Evolutionary conservation across 2,113 vertebrate genomes (phyloP).

Genomic region (Trochalopteron elliotii): DNA sequence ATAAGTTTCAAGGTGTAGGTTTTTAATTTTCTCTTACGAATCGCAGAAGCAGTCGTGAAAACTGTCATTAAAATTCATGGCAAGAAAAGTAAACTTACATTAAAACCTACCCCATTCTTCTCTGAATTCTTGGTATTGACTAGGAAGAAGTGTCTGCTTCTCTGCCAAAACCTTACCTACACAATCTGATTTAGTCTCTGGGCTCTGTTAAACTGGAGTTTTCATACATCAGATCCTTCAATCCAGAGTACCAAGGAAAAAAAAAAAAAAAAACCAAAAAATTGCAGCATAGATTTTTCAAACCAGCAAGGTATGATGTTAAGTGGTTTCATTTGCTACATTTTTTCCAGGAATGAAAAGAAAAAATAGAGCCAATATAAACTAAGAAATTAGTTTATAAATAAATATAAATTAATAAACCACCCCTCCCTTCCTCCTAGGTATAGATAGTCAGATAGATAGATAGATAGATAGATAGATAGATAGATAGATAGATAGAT

Average conservation of each 20-base stretch:
- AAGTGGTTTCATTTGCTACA: not conserved
- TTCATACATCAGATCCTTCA: not conserved
- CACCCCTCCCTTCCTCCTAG: not conserved
- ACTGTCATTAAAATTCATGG: constrained; percentile 75
- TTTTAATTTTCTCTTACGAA: constrained; percentile 71
- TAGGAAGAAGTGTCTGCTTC: constrained; percentile 22
- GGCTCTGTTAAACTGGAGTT: not conserved
- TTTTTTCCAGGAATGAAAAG: not conserved
- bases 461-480: too few species aligned
- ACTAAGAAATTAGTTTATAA: not conserved
- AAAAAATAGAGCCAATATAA: not conserved
- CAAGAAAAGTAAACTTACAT: constrained; percentile 64
- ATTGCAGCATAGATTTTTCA: constrained; percentile 1
- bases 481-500: too few species aligned
- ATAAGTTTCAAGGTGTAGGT: constrained; percentile 64
- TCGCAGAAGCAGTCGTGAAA: constrained; percentile 54
- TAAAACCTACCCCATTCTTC: constrained; percentile 55
- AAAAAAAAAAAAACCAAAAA: not conserved
- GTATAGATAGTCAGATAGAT: not conserved
- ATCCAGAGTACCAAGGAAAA: not conserved
- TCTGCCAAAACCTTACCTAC: constrained; percentile 45
- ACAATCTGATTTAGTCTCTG: constrained; percentile 19
- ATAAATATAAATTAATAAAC: not conserved
- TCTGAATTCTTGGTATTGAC: constrained; percentile 28
- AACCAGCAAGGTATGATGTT: not conserved